Conservation (phyloP, 1,140 invertebrate genomes). For the Anoplolepis gracilipes region DNA sequence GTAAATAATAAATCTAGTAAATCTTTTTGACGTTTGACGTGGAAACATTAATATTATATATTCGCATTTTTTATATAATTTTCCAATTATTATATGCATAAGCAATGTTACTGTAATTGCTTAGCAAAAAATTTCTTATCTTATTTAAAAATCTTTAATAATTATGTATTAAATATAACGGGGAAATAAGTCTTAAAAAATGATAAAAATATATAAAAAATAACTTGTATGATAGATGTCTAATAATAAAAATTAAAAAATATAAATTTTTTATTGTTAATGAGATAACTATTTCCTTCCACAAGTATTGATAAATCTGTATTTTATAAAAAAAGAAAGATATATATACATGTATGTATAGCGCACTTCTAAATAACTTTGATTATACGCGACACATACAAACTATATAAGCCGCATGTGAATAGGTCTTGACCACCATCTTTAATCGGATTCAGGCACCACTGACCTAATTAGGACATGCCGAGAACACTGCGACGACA, state of each 20-base stretch:
- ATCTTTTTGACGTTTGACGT: slow-evolving; percentile 11
- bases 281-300: neutral
- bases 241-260: neutral
- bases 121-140: neutral
- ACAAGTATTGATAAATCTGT: neutral
- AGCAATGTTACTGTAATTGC: neutral
- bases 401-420: neutral
- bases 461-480: slow-evolving; percentile 51
- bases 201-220: neutral
- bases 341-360: too few species aligned
- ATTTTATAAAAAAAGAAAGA: neutral
- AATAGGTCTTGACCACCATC: slow-evolving; percentile 15
- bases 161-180: neutral
- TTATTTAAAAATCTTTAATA: neutral
- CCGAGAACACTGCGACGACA: slow-evolving; percentile 20
- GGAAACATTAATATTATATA: neutral
- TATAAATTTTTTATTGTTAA: neutral
- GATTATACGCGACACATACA: neutral
- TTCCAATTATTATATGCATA: neutral
- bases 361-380: neutral
- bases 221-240: neutral
- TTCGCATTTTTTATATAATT: neutral
- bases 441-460: slow-evolving; percentile 41
- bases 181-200: neutral
- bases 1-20: neutral